Evolutionary conservation across 2,113 vertebrate genomes (phyloP).

Genomic region (Nothoprocta pentlandii): DNA sequence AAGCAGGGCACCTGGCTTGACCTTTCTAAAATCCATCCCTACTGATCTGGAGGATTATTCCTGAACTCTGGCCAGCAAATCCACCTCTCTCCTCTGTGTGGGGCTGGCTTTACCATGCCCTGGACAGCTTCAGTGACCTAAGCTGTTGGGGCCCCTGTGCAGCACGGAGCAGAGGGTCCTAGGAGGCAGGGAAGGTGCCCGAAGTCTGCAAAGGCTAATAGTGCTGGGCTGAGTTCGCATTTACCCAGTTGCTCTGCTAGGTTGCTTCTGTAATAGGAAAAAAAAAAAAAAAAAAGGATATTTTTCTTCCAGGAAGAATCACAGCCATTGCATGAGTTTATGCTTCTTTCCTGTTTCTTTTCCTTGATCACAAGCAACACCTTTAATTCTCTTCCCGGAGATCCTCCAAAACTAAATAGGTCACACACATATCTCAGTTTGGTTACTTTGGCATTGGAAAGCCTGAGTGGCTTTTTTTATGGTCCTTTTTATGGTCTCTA

Average conservation of each 20-base stretch:
- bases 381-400: neutral
- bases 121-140: neutral
- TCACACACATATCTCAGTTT: neutral
- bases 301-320: neutral
- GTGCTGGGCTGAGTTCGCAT: neutral
- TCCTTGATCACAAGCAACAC: neutral
- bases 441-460: neutral
- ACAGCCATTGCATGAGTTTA: neutral
- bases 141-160: neutral
- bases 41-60: neutral
- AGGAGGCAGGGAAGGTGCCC: neutral
- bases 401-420: neutral
- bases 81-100: rapidly evolving
- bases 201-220: neutral
- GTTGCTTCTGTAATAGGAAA: neutral
- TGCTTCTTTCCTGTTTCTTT: neutral
- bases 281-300: no score
- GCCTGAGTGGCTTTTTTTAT: neutral
- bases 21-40: neutral
- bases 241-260: neutral
- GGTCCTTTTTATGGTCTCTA: neutral
- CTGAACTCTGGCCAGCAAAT: neutral
- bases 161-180: neutral
- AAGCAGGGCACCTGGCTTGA: neutral
- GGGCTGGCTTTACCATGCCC: neutral